These are phyloP conservation scores for Leucoraja ocellata DNA, from an alignment of 2,797 vertebrate genomes.

Conservation along the genomic window DNA sequence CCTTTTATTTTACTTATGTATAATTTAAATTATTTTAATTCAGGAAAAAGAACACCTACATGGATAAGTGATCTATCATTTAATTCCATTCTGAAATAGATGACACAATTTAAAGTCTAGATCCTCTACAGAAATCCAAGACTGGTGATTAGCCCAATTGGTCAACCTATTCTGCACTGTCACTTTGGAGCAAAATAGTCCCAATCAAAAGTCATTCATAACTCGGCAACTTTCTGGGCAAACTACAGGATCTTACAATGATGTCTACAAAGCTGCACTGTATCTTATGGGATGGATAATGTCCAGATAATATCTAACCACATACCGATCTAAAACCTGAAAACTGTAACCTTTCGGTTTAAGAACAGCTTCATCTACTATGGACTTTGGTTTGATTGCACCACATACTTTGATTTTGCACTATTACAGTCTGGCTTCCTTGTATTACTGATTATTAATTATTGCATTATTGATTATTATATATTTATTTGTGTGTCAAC, in stretches of 20 bases:
- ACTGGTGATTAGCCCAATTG: neutral
- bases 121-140: neutral
- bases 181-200: neutral
- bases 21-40: neutral
- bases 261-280: no score
- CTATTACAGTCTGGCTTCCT: no score
- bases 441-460: no score
- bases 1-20: neutral
- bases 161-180: neutral
- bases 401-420: no score
- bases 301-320: neutral
- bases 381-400: no score
- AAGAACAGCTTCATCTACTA: no score
- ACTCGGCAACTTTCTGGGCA: neutral
- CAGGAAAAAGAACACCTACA: neutral
- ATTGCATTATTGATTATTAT: no score
- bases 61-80: neutral
- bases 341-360: no score
- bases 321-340: no score
- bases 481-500: no score
- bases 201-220: slow-evolving; percentile 4
- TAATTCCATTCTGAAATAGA: neutral
- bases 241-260: no score
- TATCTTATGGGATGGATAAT: neutral
- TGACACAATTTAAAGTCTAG: neutral